Base-by-base conservation (phyloP, 2,797 vertebrate species). In the Pelobates cultripes region DNA sequence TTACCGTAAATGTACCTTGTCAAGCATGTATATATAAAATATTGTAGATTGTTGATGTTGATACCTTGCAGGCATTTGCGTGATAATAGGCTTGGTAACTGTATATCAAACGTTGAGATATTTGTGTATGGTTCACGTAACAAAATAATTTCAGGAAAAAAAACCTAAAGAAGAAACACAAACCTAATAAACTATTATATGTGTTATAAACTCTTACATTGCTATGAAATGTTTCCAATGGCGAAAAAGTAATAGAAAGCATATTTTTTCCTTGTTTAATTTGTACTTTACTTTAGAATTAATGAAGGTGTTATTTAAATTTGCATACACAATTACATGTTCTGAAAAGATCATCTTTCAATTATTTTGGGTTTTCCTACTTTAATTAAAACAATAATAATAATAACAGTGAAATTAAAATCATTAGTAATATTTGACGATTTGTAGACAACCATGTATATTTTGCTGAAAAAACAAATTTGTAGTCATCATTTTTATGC, bases 321-420 rank as follows among this genome's bases (percentile, higher is more conserved):
- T 61, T 70, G 55, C 73, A 75, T 81, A 70, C 14, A 64, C 42
- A 75, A 81, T 81, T 40, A 81, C 61, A 68, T 70, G 57, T 76
- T 9, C 10, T 53, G 45, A 70, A 70, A 81, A 63, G 74, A 53
- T 68, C 79, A 81, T 81, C 79, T 53, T 70, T 81, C 67, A 75
- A 45, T 64, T 70, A 57, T 68, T 75, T 43, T 70, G 66, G 63
- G 75, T 81, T 81, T 75, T 81, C 73, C 70, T 81, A 70, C 70
- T 81, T 81, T 81, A 75, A 81, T 81, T 75, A 75, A 81, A 81
- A 61, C 66, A 8, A 45, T 81, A 69, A 68, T 69, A 61, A 70
- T 81, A 75, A 81, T 76, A 75, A 81, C 64, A 28, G 64, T 70
- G 73, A 81, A 75, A 81, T 81, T 81, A 81, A 28, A 64, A 43